Percentiles rank a stretch among this genome's conserved stretches.
These are phyloP conservation scores for Ochlodes sylvanus DNA, from an alignment of 2,888 invertebrate species.

Conservation along the genomic window DNA sequence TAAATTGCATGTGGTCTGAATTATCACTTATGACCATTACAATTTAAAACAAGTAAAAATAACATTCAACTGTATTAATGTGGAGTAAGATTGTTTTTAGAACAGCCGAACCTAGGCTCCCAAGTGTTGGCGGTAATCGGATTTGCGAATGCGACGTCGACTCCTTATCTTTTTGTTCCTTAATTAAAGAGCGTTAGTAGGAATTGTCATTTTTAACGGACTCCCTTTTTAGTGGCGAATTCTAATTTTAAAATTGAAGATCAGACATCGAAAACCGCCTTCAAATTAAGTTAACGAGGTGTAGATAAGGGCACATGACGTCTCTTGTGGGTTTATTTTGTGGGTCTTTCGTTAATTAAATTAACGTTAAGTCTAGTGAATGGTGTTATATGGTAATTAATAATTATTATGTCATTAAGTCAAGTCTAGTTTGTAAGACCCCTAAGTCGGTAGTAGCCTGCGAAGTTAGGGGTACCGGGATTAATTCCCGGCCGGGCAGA, in stretches of 20 bases:
- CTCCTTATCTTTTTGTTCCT: conserved; percentile 31
- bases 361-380: too few relatives aligned
- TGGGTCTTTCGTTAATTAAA: not conserved
- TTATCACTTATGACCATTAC: conserved; percentile 8
- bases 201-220: conserved; percentile 30
- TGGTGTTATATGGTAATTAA: too few relatives aligned
- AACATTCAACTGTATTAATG: not conserved
- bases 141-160: conserved; percentile 24
- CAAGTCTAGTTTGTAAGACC: too few relatives aligned
- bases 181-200: conserved; percentile 29
- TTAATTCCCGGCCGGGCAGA: too few relatives aligned
- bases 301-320: not conserved
- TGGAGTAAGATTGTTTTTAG: not conserved
- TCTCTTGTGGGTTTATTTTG: not conserved
- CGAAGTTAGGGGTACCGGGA: too few relatives aligned
- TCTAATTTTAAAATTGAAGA: conserved; percentile 18
- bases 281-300: conserved; percentile 2
- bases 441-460: too few relatives aligned
- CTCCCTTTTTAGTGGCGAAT: conserved; percentile 24
- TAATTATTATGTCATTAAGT: too few relatives aligned
- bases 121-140: conserved; percentile 34
- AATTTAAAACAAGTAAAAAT: not conserved
- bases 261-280: conserved; percentile 3
- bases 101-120: not conserved
- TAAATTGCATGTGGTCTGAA: not conserved